Evolutionary conservation across 1,140 invertebrate genomes (phyloP), one percentile per base, ranked within the genome.

Genomic region (Drosophila parvula): DNA sequence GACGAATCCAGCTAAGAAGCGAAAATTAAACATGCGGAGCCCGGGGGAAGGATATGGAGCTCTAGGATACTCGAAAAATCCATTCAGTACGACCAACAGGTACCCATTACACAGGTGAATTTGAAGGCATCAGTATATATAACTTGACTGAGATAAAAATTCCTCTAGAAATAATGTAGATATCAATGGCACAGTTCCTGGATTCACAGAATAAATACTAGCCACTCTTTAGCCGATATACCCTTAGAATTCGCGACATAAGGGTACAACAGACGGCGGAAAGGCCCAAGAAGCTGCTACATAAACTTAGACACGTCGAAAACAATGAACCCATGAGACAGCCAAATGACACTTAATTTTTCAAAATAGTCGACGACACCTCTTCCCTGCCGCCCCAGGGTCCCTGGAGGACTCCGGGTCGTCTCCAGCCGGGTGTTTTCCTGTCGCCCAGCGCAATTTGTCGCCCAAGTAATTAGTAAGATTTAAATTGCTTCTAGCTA

Each of bases 401-500:
- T 32, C 43, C 16, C 57, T 30, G 58, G 70, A 28, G 57, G 50
- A 22, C 14, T 32, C 30, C 6, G 12, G 47, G 6, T 41, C 36
- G 30, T 38, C 16, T 27, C 64, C 50, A 47, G 68, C 36, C 41
- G 38, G 47, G 43, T 71, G 68, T 71, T 71, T 58, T 77, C 43
- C 62, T 58, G 45, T 68, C 67, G 56, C 45, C 40, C 57, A 57
- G 77, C 65, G 86, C 84, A 91, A 91, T 91, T 91, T 91, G 90
- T 91, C 90, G 90, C 90, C 78, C 71, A 81, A 90, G 90, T 91
- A 91, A 91, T 91, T 91, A 91, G 90, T 85, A 88, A 91, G 90
- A 91, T 91, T 91, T 91, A 91, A 91, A 91, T 90, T 90, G 80
- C 80, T 85, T 91, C 79, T 73, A 74, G 67, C 70, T 79, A 56